Evolutionary conservation across 2,113 vertebrate species (phyloP).

Genomic region (Nesoenas mayeri): DNA sequence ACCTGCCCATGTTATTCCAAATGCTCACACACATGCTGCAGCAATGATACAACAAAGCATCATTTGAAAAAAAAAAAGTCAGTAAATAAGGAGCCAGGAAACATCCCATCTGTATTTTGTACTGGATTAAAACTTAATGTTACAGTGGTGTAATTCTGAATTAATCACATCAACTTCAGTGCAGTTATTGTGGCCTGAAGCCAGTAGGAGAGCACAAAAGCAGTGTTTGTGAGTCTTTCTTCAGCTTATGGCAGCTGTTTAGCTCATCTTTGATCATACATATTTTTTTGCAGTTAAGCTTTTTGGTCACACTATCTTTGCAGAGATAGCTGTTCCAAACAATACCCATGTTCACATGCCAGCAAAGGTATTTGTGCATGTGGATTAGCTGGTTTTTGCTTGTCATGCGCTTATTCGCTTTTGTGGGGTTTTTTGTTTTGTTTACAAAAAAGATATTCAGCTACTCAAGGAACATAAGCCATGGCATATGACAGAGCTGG

Average conservation of each 20-base stretch:
- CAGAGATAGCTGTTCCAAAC: slow-evolving; percentile 34
- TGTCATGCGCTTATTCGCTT: not conserved
- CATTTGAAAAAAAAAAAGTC: not conserved
- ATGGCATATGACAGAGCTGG: slow-evolving; percentile 20
- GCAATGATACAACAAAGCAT: not conserved
- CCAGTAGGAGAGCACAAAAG: slow-evolving; percentile 39
- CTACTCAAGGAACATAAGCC: slow-evolving; percentile 17
- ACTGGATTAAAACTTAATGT: slow-evolving; percentile 26
- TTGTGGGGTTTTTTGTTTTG: slow-evolving; percentile 31
- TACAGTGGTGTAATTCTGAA: not conserved
- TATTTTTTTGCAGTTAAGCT: slow-evolving; percentile 52
- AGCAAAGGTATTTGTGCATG: slow-evolving; percentile 40
- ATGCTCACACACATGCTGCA: not conserved
- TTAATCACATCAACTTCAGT: slow-evolving; percentile 31
- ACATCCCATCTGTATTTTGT: not conserved
- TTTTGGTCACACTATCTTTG: slow-evolving; percentile 60
- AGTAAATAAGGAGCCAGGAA: not conserved
- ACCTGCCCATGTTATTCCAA: not conserved
- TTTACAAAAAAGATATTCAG: slow-evolving; percentile 50
- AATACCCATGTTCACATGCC: not conserved
- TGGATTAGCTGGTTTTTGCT: slow-evolving; percentile 46
- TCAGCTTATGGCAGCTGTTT: slow-evolving; percentile 52
- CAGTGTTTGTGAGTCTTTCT: slow-evolving; percentile 9
- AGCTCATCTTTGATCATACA: slow-evolving; percentile 59
- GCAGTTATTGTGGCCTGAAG: slow-evolving; percentile 36